phyloP scores from a whole-genome alignment of 2,113 vertebrate genomes.

The Mesembrinibis cayennensis region DNA sequence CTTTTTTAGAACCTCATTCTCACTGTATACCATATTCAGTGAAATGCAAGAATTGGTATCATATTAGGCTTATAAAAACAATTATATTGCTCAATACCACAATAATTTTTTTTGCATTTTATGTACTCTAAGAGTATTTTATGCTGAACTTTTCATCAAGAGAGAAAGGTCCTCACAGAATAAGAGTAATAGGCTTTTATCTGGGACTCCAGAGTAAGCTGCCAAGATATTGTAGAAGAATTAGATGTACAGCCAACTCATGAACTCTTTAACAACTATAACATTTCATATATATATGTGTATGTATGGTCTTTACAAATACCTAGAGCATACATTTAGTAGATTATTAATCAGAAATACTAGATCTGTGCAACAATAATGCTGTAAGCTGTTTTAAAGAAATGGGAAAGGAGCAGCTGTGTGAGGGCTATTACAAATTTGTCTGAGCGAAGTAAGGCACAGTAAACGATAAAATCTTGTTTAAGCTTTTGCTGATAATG shows the following conservation, averaged over 20 bases:
- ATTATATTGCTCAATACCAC: not conserved
- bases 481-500: not conserved
- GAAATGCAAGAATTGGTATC: not conserved
- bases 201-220: not conserved
- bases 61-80: not conserved
- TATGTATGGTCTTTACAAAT: not conserved
- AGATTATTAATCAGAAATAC: slow-evolving; percentile 7
- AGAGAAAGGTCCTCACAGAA: not conserved
- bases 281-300: not conserved
- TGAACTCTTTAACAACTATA: not conserved
- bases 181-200: not conserved
- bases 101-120: not conserved
- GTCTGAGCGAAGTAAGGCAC: not conserved
- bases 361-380: not conserved
- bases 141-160: not conserved
- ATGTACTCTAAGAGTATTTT: not conserved
- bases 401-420: not conserved
- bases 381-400: not conserved
- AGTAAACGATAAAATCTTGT: not conserved
- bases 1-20: not conserved
- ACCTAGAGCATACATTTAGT: not conserved
- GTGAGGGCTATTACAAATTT: not conserved
- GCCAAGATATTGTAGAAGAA: not conserved
- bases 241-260: slow-evolving; percentile 2
- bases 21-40: not conserved